These are phyloP conservation scores for Nannospalax galili DNA, from an alignment of 2,113 vertebrate genomes.

Conservation along the genomic window DNA sequence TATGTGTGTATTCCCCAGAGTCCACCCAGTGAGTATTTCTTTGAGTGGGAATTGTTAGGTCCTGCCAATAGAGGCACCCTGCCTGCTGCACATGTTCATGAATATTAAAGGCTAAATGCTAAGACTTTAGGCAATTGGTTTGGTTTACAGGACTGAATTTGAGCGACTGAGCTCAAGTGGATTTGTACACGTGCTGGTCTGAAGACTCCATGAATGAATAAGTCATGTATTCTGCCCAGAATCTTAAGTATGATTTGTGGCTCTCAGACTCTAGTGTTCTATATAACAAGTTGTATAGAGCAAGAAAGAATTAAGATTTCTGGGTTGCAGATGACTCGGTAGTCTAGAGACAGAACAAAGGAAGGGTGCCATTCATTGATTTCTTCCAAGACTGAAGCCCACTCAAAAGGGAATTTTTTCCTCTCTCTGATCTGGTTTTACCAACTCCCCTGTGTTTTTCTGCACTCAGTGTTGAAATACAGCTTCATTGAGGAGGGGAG, in stretches of 20 bases:
- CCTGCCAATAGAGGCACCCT: background rate
- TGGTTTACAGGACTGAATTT: conserved; percentile 32
- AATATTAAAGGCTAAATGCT: conserved; percentile 45
- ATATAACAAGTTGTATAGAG: conserved; percentile 7
- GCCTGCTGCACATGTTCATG: background rate
- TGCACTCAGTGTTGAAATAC: background rate
- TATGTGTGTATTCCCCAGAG: background rate
- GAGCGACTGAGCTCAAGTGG: conserved; percentile 26
- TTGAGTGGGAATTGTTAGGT: conserved; percentile 20
- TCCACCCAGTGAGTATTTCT: conserved; percentile 3
- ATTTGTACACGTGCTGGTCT: background rate
- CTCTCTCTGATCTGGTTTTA: conserved; percentile 19
- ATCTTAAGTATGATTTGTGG: conserved; percentile 18
- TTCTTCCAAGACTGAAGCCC: conserved; percentile 33
- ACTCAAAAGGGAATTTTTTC: background rate
- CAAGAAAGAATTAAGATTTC: conserved; percentile 52
- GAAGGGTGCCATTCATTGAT: background rate
- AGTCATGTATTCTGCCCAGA: conserved; percentile 7
- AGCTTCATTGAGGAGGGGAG: background rate
- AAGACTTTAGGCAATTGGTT: conserved; percentile 8
- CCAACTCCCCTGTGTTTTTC: conserved; percentile 8
- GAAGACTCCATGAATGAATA: conserved; percentile 19
- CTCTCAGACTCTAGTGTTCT: background rate
- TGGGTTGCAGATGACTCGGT: conserved; percentile 40
- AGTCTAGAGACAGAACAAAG: background rate